Base-by-base conservation (phyloP, 2,113 vertebrate genomes). In the Sclerurus mexicanus region DNA sequence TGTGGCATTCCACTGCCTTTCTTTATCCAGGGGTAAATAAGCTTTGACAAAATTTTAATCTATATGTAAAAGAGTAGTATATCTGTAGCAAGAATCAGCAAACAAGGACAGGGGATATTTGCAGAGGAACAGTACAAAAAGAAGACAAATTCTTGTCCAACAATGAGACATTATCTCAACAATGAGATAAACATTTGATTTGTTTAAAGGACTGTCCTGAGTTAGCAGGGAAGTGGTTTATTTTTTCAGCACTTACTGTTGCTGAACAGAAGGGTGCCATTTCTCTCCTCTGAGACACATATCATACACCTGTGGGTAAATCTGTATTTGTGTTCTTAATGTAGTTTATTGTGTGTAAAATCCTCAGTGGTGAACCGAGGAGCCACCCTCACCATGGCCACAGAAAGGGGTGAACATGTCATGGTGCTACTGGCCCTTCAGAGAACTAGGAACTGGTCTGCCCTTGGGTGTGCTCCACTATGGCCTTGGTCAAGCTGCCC, bases 1-100 rank as follows among this genome's bases (percentile, higher is more conserved):
- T 50, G 39, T 62, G 71, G 64, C 94, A 47, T 96, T 97, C 66
- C 73, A 86, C 91, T 96, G 89, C 90, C 90, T 98, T 97, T 97
- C 53, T 62, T 97, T 84, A 94, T 95, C 64, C 94, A 96, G 40
- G 69, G 50, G 31, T 96, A 97, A 98, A 96, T 95, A 94, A 93
- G 25, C 78, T 93, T 97, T 87, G 94, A 97, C 62, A 82, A 97
- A 97, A 96, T 97, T 97, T 97, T 97, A 98, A 97, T 97, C 92
- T 97, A 84, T 96, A 96, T 97, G 95, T 95, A 98, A 98, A 97
- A 97, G 83, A 96, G 73, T 91, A 95, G 79, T 96, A 37, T 92
- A 91, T 84, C 60, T 87, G 19, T 93, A 95, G 71, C 87, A 91
- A 92, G 95, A 97, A 93, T 95, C 59, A 93, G 69, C 75, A 81